A percentile compares a stretch with the other conserved stretches of the same genome.
phyloP scores from a whole-genome alignment of 2,113 vertebrate genomes.

The Phylloscopus trochilus region DNA sequence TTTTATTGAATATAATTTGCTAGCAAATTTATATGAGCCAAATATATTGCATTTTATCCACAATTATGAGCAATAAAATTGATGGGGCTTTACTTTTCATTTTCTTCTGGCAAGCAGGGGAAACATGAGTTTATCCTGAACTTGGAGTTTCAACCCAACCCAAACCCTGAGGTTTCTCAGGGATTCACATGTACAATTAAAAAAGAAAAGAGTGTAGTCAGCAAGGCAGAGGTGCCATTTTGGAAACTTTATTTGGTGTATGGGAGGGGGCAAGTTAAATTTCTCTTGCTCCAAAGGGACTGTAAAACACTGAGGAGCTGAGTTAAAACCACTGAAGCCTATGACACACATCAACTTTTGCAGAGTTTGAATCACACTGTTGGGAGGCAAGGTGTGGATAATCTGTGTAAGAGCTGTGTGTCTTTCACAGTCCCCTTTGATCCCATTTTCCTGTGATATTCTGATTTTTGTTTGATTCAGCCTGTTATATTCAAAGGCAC shows the following conservation, averaged over 20 bases:
- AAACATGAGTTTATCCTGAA: slow-evolving; percentile 44
- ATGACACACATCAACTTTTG: not conserved
- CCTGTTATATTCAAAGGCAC: not conserved
- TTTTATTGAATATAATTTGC: slow-evolving; percentile 77
- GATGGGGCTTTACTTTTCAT: slow-evolving; percentile 73
- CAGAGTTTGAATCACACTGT: not conserved
- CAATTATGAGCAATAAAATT: slow-evolving; percentile 76
- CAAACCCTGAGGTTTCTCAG: slow-evolving; percentile 35
- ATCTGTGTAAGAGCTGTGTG: not conserved
- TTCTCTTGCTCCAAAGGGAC: not conserved
- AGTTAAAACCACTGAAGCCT: slow-evolving; percentile 14
- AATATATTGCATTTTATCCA: slow-evolving; percentile 72
- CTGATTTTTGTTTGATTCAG: not conserved
- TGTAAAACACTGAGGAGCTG: slow-evolving; percentile 11
- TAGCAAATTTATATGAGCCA: slow-evolving; percentile 75
- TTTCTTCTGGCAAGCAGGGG: slow-evolving; percentile 71
- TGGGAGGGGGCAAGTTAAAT: not conserved
- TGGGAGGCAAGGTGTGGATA: not conserved
- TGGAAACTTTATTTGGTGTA: slow-evolving; percentile 19
- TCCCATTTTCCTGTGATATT: not conserved
- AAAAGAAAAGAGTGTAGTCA: slow-evolving; percentile 39
- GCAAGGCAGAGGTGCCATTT: slow-evolving; percentile 45
- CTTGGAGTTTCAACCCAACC: not conserved
- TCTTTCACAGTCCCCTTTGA: not conserved
- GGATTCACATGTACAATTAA: slow-evolving; percentile 40